Percentiles rank a stretch among this genome's conserved stretches.
These are phyloP conservation scores for Moxostoma hubbsi DNA, from an alignment of 2,797 vertebrate genomes.

Conservation along the genomic window DNA sequence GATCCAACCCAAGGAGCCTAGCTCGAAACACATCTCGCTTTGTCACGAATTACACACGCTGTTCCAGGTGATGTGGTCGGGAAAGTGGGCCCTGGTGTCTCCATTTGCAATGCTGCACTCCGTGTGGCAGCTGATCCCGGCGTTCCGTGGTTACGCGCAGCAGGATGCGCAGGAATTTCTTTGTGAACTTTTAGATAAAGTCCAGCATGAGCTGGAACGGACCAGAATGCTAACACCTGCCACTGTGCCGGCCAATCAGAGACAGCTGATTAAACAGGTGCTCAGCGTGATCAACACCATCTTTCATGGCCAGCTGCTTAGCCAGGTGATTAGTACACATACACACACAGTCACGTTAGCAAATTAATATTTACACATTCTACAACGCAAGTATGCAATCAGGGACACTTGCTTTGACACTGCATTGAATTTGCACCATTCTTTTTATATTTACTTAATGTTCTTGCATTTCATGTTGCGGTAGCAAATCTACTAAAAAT, in stretches of 20 bases:
- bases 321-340: constrained; percentile 83
- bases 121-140: constrained; percentile 96
- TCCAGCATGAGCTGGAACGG: constrained; percentile 94
- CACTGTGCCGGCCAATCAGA: constrained; percentile 86
- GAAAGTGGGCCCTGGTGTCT: constrained; percentile 97
- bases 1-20: constrained; percentile 93
- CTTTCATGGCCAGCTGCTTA: constrained; percentile 97
- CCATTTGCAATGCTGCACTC: constrained; percentile 98
- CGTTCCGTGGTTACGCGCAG: constrained; percentile 95
- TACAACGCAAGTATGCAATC: no score
- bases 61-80: constrained; percentile 99
- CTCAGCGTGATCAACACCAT: constrained; percentile 97
- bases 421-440: no score
- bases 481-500: no score
- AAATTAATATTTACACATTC: neutral
- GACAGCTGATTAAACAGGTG: constrained; percentile 93
- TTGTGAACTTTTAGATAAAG: constrained; percentile 97
- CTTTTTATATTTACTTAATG: no score
- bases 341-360: neutral
- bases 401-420: no score
- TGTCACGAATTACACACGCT: constrained; percentile 96
- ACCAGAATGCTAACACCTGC: constrained; percentile 85
- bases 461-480: no score
- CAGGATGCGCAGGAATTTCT: constrained; percentile 99
- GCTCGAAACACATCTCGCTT: constrained; percentile 93